A percentile compares a stretch with the other conserved stretches of the same genome.
Evolutionary conservation across 2,888 invertebrate genomes (phyloP).

Genomic region (Adela reaumurella): DNA sequence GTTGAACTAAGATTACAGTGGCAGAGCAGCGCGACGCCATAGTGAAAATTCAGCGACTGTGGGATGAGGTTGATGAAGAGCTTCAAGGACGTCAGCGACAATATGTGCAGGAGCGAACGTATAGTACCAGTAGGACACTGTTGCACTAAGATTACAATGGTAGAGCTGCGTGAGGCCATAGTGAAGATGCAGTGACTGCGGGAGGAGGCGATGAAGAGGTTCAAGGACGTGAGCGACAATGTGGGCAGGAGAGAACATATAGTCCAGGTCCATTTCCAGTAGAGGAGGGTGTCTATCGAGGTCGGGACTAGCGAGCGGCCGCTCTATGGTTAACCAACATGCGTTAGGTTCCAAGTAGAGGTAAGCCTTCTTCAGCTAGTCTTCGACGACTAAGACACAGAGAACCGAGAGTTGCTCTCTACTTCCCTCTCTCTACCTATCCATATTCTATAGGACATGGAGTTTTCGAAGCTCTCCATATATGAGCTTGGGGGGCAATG

Average conservation of each 20-base stretch:
- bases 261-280: no score
- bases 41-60: constrained; percentile 51
- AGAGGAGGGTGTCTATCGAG: no score
- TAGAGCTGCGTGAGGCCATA: constrained; percentile 46
- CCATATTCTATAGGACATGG: no score
- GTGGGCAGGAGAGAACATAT: constrained; percentile 24
- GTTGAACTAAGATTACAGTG: constrained; percentile 13
- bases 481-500: no score
- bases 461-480: no score
- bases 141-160: constrained; percentile 14
- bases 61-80: constrained; percentile 49
- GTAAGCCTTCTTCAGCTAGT: no score
- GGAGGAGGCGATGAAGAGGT: constrained; percentile 48
- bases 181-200: constrained; percentile 51
- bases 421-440: no score
- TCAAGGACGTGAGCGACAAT: constrained; percentile 34
- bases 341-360: no score
- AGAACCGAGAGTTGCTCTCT: no score
- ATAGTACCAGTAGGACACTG: not conserved
- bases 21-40: constrained; percentile 44
- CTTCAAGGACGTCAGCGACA: constrained; percentile 36
- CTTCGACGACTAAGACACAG: no score
- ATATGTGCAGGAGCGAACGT: constrained; percentile 3
- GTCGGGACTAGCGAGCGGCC: no score
- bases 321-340: no score